These are phyloP conservation scores for Hermaeophaga mercurialis DNA, from an alignment of 2,888 invertebrate species.

Conservation along the genomic window DNA sequence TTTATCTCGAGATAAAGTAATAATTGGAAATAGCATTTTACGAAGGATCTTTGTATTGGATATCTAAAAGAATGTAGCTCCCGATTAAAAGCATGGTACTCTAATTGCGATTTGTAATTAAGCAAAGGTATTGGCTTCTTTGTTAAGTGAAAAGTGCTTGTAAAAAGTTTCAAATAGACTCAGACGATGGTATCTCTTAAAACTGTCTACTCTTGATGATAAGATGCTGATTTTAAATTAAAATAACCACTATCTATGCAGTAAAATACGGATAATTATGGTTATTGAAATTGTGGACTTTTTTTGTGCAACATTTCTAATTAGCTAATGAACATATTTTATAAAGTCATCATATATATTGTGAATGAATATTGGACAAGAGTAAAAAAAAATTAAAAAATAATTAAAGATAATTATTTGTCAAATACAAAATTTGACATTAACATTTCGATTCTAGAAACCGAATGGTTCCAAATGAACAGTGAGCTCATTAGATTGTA, in stretches of 20 bases:
- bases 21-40: constrained; percentile 21
- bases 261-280: too few species aligned
- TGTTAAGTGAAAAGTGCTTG: constrained; percentile 11
- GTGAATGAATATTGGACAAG: too few species aligned
- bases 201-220: constrained; percentile 9
- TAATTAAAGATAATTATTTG: too few species aligned
- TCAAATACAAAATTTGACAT: too few species aligned
- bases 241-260: constrained; percentile 4
- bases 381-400: too few species aligned
- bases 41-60: constrained; percentile 2
- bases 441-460: too few species aligned
- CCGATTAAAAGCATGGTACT: constrained; percentile 10
- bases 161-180: constrained; percentile 9
- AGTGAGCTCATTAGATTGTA: too few species aligned
- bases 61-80: constrained; percentile 18
- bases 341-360: too few species aligned
- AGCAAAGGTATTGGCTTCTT: constrained; percentile 8
- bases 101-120: constrained; percentile 23
- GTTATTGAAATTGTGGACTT: too few species aligned
- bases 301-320: too few species aligned
- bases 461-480: too few species aligned
- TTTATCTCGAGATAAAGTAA: constrained; percentile 18
- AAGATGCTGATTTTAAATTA: constrained; percentile 8
- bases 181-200: constrained; percentile 6
- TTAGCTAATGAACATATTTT: too few species aligned